A percentile compares a stretch with the other conserved stretches of the same genome.
Conservation (phyloP, 2,113 vertebrate species). For the Barnardius zonarius region DNA sequence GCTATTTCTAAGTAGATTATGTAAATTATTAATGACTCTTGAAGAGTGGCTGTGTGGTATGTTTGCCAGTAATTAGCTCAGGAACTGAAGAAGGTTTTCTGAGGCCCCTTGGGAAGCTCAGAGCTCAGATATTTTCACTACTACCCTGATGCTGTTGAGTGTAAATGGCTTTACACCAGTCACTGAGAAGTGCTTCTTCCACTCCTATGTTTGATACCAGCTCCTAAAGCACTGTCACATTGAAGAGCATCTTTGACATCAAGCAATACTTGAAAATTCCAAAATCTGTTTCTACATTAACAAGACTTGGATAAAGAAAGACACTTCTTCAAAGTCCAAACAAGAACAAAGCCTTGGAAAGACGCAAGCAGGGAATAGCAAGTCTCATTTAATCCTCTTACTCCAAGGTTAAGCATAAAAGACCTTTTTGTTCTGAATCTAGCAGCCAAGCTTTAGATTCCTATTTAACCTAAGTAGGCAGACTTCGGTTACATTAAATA, state of each 20-base stretch:
- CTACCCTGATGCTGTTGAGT: background rate
- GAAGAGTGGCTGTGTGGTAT: constrained; percentile 1
- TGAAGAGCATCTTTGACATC: background rate
- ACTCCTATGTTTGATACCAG: background rate
- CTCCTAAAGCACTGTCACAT: background rate
- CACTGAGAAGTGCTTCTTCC: background rate
- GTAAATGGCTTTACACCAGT: too few species aligned
- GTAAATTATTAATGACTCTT: constrained; percentile 18
- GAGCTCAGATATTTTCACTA: background rate
- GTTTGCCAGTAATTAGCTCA: constrained; percentile 33
- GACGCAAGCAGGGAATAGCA: background rate
- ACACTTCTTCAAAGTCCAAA: background rate
- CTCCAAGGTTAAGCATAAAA: background rate
- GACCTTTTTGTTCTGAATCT: background rate
- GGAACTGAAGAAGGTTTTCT: background rate
- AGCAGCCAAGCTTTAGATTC: background rate
- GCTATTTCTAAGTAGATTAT: background rate
- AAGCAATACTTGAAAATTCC: background rate
- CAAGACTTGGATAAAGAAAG: background rate
- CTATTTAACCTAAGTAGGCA: background rate
- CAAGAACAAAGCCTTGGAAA: background rate
- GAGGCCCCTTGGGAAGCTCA: background rate
- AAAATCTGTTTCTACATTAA: background rate
- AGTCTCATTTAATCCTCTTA: background rate
- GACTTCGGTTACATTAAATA: background rate